phyloP scores from a whole-genome alignment of 2,113 vertebrate species.

The Hippocampus comes region DNA sequence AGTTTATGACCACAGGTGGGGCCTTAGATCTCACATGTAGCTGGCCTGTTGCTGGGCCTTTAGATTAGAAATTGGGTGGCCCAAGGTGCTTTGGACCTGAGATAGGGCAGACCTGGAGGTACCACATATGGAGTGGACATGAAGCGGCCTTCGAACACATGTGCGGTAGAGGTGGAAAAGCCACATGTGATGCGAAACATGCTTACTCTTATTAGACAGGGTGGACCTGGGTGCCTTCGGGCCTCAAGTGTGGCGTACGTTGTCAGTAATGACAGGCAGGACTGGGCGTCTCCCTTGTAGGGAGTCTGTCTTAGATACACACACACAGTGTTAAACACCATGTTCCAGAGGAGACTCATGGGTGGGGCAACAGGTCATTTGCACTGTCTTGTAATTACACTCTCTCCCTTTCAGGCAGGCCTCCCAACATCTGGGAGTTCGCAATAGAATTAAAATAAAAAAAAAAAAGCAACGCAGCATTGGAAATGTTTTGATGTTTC shows the following conservation, averaged over 20 bases:
- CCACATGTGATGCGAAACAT: too few species aligned
- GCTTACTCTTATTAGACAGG: background rate
- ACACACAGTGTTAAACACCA: conserved; percentile 46
- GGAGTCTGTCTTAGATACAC: conserved; percentile 7
- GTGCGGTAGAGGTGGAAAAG: too few species aligned
- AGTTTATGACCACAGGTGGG: too few species aligned
- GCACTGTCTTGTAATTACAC: conserved; percentile 44
- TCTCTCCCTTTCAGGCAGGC: conserved; percentile 28
- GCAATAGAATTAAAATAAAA: conserved; percentile 13
- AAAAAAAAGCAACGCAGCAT: background rate
- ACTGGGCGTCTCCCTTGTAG: conserved; percentile 46
- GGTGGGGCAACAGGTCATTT: conserved; percentile 56
- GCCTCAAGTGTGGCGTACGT: conserved; percentile 27
- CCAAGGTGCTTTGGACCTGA: background rate
- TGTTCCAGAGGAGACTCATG: conserved; percentile 50
- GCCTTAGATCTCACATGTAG: background rate
- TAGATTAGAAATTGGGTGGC: background rate
- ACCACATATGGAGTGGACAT: too few species aligned
- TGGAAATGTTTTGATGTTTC: background rate
- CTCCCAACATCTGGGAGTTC: conserved; percentile 17
- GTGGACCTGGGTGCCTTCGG: background rate
- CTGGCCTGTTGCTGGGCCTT: background rate
- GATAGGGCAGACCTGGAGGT: background rate
- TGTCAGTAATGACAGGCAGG: conserved; percentile 44
- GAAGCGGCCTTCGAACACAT: too few species aligned